Base-by-base conservation (phyloP, 2,888 invertebrate genomes). In the Epirrita christyi region DNA sequence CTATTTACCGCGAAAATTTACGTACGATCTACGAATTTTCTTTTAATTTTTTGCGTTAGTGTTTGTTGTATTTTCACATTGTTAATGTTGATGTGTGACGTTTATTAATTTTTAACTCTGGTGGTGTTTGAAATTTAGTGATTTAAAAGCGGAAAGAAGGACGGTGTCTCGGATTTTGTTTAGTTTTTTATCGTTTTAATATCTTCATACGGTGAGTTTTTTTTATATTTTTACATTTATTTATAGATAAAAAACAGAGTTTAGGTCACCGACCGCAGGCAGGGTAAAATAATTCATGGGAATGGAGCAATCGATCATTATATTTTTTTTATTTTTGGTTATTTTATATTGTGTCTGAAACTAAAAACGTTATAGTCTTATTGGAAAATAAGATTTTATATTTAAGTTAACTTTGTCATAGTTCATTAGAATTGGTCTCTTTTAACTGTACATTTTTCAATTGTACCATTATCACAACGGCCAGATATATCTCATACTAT, bases 1-100 rank as follows among this genome's bases (percentile, higher is more conserved):
- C 53, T 46, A 47, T 85, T 90, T 88, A 86, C 89, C 91, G 91
- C 91, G 88, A 88, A 90, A 89, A 90, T 79, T 85, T 88, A 86
- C 86, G 85, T 66, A 62, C 45, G 52, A 51, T 59, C 28, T 15
- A 52, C 49, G 59, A 70, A 57, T 70, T 71, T 51, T 59, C 62
- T 45, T 46, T 61, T 52, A 50, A 64, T 64, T 48, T 61, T 42
- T 65, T 53, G 55, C 52, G 55, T 57, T 40, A 42, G 11, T 43
- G 51, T 59, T 63, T 58, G 46, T 27, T 54, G 54, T 54, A 45
- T 58, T 40, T 61, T 55, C 45, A 59, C 67, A 66, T 77, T 78
- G 70, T 73, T 76, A 61, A 74, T 78, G 75, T 77, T 81, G 61
- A 75, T 78, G 80, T 82, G 84, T 81, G 74, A 72, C 74, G 73